Evolutionary conservation across 2,113 vertebrate genomes (phyloP).

Genomic region (Gavia stellata): DNA sequence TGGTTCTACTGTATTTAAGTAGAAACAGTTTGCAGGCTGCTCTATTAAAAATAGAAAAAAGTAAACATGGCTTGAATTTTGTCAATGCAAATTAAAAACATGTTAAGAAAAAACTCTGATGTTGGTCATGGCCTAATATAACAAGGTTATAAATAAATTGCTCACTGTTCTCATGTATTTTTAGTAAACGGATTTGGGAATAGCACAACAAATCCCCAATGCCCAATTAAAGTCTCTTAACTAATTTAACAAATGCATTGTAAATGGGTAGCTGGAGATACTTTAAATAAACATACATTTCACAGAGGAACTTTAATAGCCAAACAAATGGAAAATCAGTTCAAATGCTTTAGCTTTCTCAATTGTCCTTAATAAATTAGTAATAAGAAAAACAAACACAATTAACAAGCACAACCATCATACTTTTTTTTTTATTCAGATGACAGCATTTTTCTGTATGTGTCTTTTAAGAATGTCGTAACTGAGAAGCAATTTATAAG

Average conservation of each 20-base stretch:
- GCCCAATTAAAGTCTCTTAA: slow-evolving; percentile 73
- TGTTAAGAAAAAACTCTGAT: neutral
- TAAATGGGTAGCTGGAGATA: slow-evolving; percentile 61
- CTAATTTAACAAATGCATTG: slow-evolving; percentile 69
- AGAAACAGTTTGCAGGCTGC: slow-evolving; percentile 20
- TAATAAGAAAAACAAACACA: slow-evolving; percentile 30
- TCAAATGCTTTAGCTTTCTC: slow-evolving; percentile 41
- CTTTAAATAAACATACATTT: slow-evolving; percentile 68
- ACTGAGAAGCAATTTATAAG: neutral
- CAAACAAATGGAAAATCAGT: slow-evolving; percentile 63
- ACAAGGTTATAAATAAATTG: slow-evolving; percentile 67
- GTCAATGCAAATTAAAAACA: slow-evolving; percentile 46
- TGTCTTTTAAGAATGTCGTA: neutral
- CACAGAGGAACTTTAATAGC: slow-evolving; percentile 51
- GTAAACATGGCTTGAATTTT: slow-evolving; percentile 33
- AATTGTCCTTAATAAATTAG: slow-evolving; percentile 55
- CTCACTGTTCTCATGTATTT: slow-evolving; percentile 54
- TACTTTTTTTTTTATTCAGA: neutral
- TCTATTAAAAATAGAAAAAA: slow-evolving; percentile 37
- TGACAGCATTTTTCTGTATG: neutral
- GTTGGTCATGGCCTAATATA: slow-evolving; percentile 51
- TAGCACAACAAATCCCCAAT: slow-evolving; percentile 58
- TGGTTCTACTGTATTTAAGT: slow-evolving; percentile 47
- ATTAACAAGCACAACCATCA: neutral
- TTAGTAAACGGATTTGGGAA: slow-evolving; percentile 68